Conservation (phyloP, 2,888 invertebrate species). For the Lacanobia oleracea region DNA sequence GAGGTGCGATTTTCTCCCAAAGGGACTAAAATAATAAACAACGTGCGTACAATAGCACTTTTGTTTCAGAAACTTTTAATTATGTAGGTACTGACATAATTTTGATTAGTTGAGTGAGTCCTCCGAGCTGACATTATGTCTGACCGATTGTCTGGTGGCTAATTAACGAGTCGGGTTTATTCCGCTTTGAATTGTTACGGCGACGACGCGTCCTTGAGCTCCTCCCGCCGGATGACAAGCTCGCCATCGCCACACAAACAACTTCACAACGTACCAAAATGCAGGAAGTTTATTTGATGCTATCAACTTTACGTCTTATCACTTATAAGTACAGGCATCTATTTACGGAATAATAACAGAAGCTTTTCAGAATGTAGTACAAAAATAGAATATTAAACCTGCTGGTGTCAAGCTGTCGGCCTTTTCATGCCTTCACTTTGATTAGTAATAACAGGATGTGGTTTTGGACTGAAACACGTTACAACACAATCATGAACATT, state of each 20-base stretch:
- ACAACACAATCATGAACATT: too few species aligned
- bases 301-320: not conserved
- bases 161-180: slow-evolving; percentile 6
- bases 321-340: not conserved
- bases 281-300: not conserved
- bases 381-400: not conserved
- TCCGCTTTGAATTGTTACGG: not conserved
- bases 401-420: not conserved
- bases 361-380: not conserved
- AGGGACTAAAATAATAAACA: too few species aligned
- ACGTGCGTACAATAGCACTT: too few species aligned
- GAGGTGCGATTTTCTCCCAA: too few species aligned
- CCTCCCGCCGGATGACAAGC: slow-evolving; percentile 3
- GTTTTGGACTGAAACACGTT: not conserved
- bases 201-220: not conserved
- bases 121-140: not conserved
- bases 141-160: not conserved
- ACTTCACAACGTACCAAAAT: not conserved
- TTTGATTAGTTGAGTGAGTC: not conserved
- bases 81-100: not conserved
- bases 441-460: not conserved
- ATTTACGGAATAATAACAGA: not conserved
- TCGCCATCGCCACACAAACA: not conserved
- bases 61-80: not conserved
- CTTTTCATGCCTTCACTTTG: not conserved